Evolutionary conservation across 2,797 vertebrate genomes (phyloP).

Genomic region (Coregonus ussuriensis): DNA sequence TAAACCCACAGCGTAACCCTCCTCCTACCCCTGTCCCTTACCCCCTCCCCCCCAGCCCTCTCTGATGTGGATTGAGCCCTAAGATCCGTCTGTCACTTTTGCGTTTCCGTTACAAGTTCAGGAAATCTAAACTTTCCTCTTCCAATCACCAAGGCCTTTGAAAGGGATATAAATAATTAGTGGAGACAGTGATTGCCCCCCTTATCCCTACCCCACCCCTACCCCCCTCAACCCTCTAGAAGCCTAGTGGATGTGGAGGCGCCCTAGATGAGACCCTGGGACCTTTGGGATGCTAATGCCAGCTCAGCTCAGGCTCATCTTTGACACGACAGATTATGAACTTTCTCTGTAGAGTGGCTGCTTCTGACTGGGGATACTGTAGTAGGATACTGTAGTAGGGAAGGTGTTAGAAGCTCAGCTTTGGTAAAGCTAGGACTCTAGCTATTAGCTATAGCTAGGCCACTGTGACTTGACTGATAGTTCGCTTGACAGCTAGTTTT

Average conservation of each 20-base stretch:
- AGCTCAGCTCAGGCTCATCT: constrained; percentile 38
- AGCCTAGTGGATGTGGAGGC: constrained; percentile 19
- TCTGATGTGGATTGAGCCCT: constrained; percentile 78
- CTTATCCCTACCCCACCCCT: constrained; percentile 23
- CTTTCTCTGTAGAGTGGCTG: constrained; percentile 29
- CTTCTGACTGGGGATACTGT: constrained; percentile 12
- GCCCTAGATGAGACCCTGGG: constrained; percentile 59
- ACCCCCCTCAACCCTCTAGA: not conserved
- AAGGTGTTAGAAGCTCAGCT: too few species aligned
- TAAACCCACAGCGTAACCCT: not conserved
- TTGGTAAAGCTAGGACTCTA: too few species aligned
- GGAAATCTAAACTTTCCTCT: constrained; percentile 85
- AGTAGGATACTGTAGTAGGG: too few species aligned
- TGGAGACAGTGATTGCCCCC: constrained; percentile 69
- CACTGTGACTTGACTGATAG: too few species aligned
- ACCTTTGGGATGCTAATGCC: constrained; percentile 79
- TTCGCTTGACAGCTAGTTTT: too few species aligned
- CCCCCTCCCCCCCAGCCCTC: constrained; percentile 11
- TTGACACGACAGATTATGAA: constrained; percentile 51
- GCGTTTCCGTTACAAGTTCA: constrained; percentile 84
- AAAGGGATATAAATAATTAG: constrained; percentile 80
- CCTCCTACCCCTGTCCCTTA: not conserved
- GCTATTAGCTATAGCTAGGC: too few species aligned
- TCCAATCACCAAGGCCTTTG: constrained; percentile 79
- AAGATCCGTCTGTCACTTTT: constrained; percentile 78